These are phyloP conservation scores for Limenitis arthemis DNA, from an alignment of 2,888 invertebrate genomes.

Conservation along the genomic window DNA sequence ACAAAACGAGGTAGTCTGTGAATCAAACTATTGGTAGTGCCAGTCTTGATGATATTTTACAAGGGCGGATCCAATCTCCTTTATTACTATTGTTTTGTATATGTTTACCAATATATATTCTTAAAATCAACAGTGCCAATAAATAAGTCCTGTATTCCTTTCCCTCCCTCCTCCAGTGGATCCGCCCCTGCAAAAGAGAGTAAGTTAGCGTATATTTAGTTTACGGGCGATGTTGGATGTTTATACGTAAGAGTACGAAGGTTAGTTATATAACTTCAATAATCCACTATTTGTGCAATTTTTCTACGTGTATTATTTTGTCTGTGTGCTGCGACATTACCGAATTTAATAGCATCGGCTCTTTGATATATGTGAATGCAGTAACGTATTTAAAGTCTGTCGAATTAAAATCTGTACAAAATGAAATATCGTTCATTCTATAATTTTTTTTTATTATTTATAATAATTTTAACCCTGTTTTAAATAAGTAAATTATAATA, in stretches of 20 bases:
- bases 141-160: not conserved
- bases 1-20: not conserved
- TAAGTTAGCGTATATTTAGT: constrained; percentile 15
- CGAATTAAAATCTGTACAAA: constrained; percentile 71
- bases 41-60: not conserved
- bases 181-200: not conserved
- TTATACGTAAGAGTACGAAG: constrained; percentile 53
- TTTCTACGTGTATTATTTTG: constrained; percentile 37
- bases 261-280: constrained; percentile 33
- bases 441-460: constrained; percentile 21
- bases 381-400: constrained; percentile 67
- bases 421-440: constrained; percentile 59
- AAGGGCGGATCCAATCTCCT: not conserved
- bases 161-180: not conserved
- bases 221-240: constrained; percentile 54
- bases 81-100: not conserved
- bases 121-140: constrained; percentile 2
- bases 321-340: constrained; percentile 52
- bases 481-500: no score
- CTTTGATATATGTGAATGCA: constrained; percentile 56
- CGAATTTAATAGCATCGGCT: constrained; percentile 61
- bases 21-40: not conserved
- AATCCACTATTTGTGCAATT: constrained; percentile 36
- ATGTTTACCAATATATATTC: not conserved
- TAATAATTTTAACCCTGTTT: no score